Evolutionary conservation across 1,140 invertebrate species (phyloP), one percentile per base, ranked within the genome.

Genomic region (Macrobrachium nipponense): DNA sequence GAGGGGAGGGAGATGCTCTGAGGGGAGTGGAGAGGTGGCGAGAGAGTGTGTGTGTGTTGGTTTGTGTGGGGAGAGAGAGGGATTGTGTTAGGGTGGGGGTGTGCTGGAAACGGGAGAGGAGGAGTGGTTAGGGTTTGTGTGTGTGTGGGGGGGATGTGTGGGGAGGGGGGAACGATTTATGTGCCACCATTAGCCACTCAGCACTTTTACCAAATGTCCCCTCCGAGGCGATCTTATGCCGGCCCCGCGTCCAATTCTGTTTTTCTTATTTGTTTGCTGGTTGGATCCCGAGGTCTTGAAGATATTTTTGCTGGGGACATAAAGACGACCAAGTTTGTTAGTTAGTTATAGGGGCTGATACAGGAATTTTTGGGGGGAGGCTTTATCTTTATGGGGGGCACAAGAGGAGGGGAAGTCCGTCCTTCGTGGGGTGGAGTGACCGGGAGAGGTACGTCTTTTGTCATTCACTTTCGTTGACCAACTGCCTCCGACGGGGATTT

Each of bases 261-360:
- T 86, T 86, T 86, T 86, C 83, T 86, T 86, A 86, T 86, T 86
- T 86, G 83, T 86, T 86, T 86, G 83, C 77, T 86, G 83, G 83
- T 70, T 43, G 36, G 75, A 44, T 44, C 64, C 62, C 58, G 70
- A 20, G 82, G 17, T 68, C 18, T 59, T 27, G 77, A 36, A 44
- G 77, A 58, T 44, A 86, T 86, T 86, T 86, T 80, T 86, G 83
- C 83, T 60, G 27, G 76, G 43, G 76, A 79, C 77, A 73, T 70
- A 86, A 77, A 78, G 75, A 78, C 68, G 68, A 73, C 64, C 27
- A 36, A 36, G 27, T 36, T 36, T 36, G 27, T 36, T 36, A 36
- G 27, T 36, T 36, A 36, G 27, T 36, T 36, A 36, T 36, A 36
- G 27, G 27, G 27, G 27, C 27, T 36, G 27, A 36, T 36, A 36